A percentile compares a stretch with the other conserved stretches of the same genome.
These are phyloP conservation scores for Caenorhabditis tropicalis DNA, from an alignment of 1,140 invertebrate species.

Conservation along the genomic window DNA sequence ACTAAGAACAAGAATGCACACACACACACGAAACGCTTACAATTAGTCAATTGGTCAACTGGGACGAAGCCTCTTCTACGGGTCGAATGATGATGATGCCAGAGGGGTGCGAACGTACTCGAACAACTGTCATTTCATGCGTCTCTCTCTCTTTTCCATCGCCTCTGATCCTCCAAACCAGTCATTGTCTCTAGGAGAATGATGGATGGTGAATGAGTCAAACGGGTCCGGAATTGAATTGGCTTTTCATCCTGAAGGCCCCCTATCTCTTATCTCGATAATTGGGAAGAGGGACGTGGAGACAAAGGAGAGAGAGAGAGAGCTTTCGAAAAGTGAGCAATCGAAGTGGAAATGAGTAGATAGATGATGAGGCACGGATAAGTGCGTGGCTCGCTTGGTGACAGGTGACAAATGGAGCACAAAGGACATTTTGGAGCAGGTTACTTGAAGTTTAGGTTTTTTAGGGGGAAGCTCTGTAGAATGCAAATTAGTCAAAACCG, in stretches of 20 bases:
- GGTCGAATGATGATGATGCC: background rate
- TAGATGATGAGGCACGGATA: background rate
- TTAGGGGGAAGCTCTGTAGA: background rate
- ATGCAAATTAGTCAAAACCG: too few relatives aligned
- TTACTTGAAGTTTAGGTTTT: background rate
- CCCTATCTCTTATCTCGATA: background rate
- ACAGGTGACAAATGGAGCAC: constrained; percentile 34
- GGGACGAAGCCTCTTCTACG: background rate
- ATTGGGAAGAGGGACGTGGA: background rate
- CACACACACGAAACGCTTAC: background rate
- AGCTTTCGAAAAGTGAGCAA: background rate
- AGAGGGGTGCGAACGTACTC: constrained; percentile 36
- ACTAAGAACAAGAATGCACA: background rate
- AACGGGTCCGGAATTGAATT: background rate
- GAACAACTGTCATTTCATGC: constrained; percentile 38
- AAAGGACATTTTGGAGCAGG: background rate
- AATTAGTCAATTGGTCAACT: constrained; percentile 14
- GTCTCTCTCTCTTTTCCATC: too few relatives aligned
- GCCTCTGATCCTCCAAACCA: background rate
- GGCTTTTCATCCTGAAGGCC: background rate
- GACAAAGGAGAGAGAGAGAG: too few relatives aligned
- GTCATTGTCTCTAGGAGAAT: background rate
- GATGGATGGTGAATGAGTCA: constrained; percentile 30
- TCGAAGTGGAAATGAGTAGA: background rate
- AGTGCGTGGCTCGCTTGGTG: background rate